Conservation (phyloP, 2,113 vertebrate genomes). For the Gymnocephalus cernua region DNA sequence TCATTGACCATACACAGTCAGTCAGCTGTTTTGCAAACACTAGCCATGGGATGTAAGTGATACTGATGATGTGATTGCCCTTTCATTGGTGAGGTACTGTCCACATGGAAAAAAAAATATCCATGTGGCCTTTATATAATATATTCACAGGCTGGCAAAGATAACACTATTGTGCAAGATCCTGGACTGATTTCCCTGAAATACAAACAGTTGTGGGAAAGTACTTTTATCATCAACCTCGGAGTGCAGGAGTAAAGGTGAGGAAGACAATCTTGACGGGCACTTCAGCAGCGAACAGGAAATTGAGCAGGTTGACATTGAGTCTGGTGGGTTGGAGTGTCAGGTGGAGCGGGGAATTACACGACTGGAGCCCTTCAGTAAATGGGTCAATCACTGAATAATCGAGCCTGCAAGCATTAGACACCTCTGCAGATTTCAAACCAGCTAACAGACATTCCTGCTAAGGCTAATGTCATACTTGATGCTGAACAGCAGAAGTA, state of each 20-base stretch:
- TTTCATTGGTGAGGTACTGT: not conserved
- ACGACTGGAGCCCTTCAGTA: not conserved
- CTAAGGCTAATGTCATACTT: not conserved
- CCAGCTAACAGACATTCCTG: not conserved
- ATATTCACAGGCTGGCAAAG: not conserved
- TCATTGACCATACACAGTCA: not conserved
- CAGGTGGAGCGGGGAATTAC: constrained; percentile 17
- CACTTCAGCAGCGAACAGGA: constrained; percentile 24
- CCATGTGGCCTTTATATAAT: not conserved
- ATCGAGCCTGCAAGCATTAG: not conserved
- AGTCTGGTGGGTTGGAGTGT: constrained; percentile 9
- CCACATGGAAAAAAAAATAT: not conserved
- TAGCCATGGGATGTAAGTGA: not conserved
- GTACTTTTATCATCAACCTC: not conserved
- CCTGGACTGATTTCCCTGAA: not conserved
- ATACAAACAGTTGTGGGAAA: not conserved
- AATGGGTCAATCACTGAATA: constrained; percentile 31
- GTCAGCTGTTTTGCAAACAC: not conserved
- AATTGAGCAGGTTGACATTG: constrained; percentile 47
- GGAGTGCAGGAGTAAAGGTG: not conserved
- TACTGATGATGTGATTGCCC: not conserved
- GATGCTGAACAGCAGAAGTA: not conserved
- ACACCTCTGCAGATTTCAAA: not conserved
- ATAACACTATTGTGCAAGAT: not conserved
- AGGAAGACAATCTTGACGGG: constrained; percentile 7